Base-by-base conservation (phyloP, 1,140 invertebrate species). In the Laupala kohalensis region DNA sequence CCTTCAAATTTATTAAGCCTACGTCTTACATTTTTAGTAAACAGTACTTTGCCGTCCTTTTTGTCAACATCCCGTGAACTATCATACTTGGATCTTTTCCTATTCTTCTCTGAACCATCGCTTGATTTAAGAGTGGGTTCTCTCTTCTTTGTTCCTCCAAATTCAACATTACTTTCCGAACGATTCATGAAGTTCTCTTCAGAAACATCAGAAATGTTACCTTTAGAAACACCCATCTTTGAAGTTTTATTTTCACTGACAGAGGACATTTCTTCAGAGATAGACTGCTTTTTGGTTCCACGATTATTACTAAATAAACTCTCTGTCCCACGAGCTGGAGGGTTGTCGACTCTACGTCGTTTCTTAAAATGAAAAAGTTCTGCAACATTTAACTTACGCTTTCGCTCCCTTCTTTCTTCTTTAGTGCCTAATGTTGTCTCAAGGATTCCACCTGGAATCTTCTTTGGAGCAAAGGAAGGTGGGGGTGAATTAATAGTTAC, bases 341-440 rank as follows among this genome's bases (percentile, higher is more conserved):
- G 37, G 37, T 53, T 53, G 1, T 53, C 67, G 24, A 68, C 15
- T 19, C 24, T 27, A 27, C 12, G 67, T 6, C 67, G 25, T 30
- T 71, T 71, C 63, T 80, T 77, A 5, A 77, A 77, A 69, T 84
- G 83, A 77, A 91, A 90, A 72, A 91, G 80, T 73, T 87, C 86
- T 75, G 86, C 88, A 3, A 91, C 86, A 73, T 88, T 88, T 27
- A 90, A 81, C 76, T 90, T 90, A 24, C 88, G 77, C 77, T 90
- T 91, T 76, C 85, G 87, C 75, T 89, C 86, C 19, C 88, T 82
- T 15, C 89, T 81, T 73, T 90, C 88, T 76, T 89, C 88, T 76
- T 90, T 91, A 0, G 84, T 81, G n/a, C 84, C 76, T 69, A 77
- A 75, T 3, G 78, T 53, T 9, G 37, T 4, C 19, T 9, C 37